Conservation (phyloP, 1,140 invertebrate genomes). For the Anastatus disparis region DNA sequence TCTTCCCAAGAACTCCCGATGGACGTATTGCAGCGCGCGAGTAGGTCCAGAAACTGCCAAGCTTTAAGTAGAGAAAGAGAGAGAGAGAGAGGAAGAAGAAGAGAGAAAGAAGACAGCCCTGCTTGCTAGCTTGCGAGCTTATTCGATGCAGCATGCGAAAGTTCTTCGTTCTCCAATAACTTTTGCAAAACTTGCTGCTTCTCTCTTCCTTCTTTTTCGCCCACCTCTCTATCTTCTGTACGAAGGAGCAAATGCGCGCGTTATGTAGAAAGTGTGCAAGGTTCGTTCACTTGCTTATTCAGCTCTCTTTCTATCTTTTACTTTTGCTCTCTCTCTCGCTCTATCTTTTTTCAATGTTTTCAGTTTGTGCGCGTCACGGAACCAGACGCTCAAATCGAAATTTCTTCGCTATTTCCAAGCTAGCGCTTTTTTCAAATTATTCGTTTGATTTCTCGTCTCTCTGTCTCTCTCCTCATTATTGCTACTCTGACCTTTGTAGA, state of each 20-base stretch:
- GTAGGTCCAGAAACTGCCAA: neutral
- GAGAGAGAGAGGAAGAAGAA: neutral
- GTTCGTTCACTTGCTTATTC: conserved; percentile 8
- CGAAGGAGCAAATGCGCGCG: neutral
- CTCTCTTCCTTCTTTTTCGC: neutral
- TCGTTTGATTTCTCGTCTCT: conserved; percentile 39
- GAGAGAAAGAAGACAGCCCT: too few relatives aligned
- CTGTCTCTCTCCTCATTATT: neutral
- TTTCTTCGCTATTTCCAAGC: conserved; percentile 35
- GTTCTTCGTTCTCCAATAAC: conserved; percentile 41
- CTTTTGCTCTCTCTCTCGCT: neutral
- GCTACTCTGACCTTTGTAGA: conserved; percentile 11
- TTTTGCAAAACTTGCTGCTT: conserved; percentile 42
- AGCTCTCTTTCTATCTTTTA: neutral
- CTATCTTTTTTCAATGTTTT: too few relatives aligned
- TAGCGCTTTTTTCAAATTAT: conserved; percentile 43
- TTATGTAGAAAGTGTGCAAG: too few relatives aligned
- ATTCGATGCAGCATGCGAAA: conserved; percentile 26
- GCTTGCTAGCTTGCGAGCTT: too few relatives aligned
- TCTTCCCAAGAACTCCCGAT: conserved; percentile 32
- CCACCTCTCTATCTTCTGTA: neutral
- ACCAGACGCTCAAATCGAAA: conserved; percentile 42
- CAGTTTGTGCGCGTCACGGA: conserved; percentile 30
- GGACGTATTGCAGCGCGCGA: conserved; percentile 36
- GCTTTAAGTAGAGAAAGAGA: neutral